A percentile compares a stretch with the other conserved stretches of the same genome.
Conservation (phyloP, 2,888 invertebrate genomes). For the Dromius quadrimaculatus region DNA sequence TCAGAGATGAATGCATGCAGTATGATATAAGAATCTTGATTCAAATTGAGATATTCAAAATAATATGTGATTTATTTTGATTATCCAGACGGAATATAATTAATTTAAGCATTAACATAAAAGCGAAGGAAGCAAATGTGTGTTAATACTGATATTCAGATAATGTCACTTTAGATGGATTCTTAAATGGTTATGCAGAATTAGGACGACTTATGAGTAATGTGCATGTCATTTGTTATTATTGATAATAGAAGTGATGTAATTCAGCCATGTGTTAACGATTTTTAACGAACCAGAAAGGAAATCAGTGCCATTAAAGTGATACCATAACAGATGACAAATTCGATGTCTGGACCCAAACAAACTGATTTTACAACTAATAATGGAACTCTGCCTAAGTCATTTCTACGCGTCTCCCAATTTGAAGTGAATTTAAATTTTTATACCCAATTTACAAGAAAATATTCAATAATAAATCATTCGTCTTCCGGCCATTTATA, state of each 20-base stretch:
- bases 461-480: too few species aligned
- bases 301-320: slow-evolving; percentile 8
- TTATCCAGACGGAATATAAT: background rate
- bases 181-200: slow-evolving; percentile 5
- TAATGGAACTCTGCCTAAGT: too few species aligned
- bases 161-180: slow-evolving; percentile 10
- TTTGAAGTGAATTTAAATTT: too few species aligned
- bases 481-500: too few species aligned
- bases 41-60: too few species aligned
- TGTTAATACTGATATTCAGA: slow-evolving; percentile 6
- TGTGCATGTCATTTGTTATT: slow-evolving; percentile 1
- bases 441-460: too few species aligned
- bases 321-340: slow-evolving; percentile 11
- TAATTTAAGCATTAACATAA: background rate
- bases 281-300: background rate
- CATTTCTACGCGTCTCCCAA: too few species aligned
- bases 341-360: background rate
- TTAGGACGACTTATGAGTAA: slow-evolving; percentile 14
- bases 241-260: slow-evolving; percentile 30
- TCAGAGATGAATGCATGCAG: background rate
- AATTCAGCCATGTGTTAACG: slow-evolving; percentile 8
- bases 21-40: too few species aligned
- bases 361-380: too few species aligned
- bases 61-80: too few species aligned
- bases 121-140: background rate